A percentile compares a stretch with the other conserved stretches of the same genome.
These are phyloP conservation scores for Coenonympha arcania DNA, from an alignment of 2,888 invertebrate species.

Conservation along the genomic window DNA sequence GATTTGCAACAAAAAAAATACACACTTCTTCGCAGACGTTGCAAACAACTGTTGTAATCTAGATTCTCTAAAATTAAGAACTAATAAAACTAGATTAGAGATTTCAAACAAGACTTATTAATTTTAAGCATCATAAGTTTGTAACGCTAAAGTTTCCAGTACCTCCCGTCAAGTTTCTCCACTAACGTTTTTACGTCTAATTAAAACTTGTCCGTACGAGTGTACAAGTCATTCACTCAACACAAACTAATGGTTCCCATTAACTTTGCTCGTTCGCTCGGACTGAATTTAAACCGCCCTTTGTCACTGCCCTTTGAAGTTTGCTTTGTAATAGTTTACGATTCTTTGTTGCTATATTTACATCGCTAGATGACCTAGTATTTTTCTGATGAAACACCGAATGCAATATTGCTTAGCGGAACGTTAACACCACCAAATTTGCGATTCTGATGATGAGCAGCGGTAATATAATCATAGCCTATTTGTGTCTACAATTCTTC, in stretches of 20 bases:
- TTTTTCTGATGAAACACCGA: background rate
- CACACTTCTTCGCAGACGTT: too few species aligned
- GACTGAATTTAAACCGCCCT: slow-evolving; percentile 23
- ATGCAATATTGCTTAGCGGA: too few species aligned
- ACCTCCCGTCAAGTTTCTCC: background rate
- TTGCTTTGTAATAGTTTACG: slow-evolving; percentile 14
- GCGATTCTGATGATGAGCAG: too few species aligned
- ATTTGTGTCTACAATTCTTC: too few species aligned
- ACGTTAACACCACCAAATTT: too few species aligned
- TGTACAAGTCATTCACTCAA: slow-evolving; percentile 17
- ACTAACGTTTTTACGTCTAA: slow-evolving; percentile 7
- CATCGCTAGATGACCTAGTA: background rate
- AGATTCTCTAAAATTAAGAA: too few species aligned
- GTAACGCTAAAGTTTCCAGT: background rate
- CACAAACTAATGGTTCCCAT: slow-evolving; percentile 17
- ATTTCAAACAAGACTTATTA: background rate
- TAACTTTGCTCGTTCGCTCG: slow-evolving; percentile 16
- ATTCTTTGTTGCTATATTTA: background rate
- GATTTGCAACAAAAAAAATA: too few species aligned
- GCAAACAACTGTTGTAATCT: background rate
- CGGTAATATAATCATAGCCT: too few species aligned
- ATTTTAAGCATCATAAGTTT: background rate
- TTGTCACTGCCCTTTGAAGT: slow-evolving; percentile 40
- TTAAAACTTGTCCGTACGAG: slow-evolving; percentile 9
- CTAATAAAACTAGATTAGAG: too few species aligned